Conservation (phyloP, 2,113 vertebrate species). For the Indri indri region DNA sequence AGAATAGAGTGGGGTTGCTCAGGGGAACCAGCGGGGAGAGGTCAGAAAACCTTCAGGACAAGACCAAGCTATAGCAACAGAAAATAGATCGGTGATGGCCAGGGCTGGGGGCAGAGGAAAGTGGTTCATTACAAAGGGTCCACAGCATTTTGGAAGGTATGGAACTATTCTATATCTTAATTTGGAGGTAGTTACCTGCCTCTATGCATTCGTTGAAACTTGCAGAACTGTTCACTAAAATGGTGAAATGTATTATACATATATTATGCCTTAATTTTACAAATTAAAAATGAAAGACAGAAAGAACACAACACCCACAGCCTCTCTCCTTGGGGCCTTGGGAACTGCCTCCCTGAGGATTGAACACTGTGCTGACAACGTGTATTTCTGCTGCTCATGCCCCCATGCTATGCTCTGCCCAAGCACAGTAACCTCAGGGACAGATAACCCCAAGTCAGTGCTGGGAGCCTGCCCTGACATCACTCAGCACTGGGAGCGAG, state of each 20-base stretch:
- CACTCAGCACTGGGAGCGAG: neutral
- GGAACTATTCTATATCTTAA: neutral
- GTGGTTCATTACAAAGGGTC: neutral
- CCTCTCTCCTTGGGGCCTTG: neutral
- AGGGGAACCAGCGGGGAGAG: neutral
- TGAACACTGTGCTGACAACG: neutral
- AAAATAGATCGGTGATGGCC: neutral
- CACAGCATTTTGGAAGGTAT: neutral
- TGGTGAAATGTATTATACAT: neutral
- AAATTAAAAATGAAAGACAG: neutral
- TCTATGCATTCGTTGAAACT: neutral
- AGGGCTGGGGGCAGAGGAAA: neutral
- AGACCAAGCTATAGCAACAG: neutral
- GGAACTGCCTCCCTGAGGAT: neutral
- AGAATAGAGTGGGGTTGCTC: neutral
- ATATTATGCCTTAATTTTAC: neutral
- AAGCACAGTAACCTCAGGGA: neutral
- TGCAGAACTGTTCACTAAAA: neutral
- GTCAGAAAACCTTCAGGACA: neutral
- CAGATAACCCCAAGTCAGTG: too few relatives aligned
- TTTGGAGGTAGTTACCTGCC: neutral
- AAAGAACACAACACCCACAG: fast-evolving
- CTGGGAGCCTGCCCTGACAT: neutral
- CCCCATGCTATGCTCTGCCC: neutral
- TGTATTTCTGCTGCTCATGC: too few relatives aligned